phyloP scores from a whole-genome alignment of 2,888 invertebrate species.

The Thereva unica region DNA sequence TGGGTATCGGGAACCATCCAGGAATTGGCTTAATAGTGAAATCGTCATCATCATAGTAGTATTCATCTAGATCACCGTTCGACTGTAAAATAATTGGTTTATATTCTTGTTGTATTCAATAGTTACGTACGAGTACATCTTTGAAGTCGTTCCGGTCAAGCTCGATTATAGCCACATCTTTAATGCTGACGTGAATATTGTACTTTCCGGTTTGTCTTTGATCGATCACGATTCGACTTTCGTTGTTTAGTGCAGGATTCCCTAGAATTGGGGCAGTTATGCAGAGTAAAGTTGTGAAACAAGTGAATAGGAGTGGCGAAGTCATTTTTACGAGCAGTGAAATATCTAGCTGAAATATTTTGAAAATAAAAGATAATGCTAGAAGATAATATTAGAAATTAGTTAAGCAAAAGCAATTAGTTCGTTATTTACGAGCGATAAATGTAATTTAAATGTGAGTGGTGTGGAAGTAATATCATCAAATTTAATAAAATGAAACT shows the following conservation, averaged over 20 bases:
- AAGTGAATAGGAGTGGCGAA: not conserved
- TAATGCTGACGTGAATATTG: slow-evolving; percentile 78
- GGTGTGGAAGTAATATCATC: too few relatives aligned
- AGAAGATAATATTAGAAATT: too few relatives aligned
- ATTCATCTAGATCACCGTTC: slow-evolving; percentile 47
- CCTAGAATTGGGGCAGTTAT: slow-evolving; percentile 2
- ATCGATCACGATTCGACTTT: slow-evolving; percentile 60
- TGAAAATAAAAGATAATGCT: too few relatives aligned
- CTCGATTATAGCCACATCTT: slow-evolving; percentile 75
- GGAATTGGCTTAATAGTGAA: slow-evolving; percentile 53
- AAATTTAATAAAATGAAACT: too few relatives aligned
- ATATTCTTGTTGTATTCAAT: not conserved
- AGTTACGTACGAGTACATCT: slow-evolving; percentile 46
- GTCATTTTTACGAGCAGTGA: not conserved
- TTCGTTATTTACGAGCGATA: too few relatives aligned
- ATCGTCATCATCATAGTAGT: slow-evolving; percentile 56
- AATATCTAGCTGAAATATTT: too few relatives aligned
- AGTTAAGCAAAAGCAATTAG: too few relatives aligned
- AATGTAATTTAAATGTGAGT: too few relatives aligned
- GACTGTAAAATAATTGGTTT: slow-evolving; percentile 7
- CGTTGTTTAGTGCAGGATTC: slow-evolving; percentile 31
- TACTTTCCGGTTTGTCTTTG: slow-evolving; percentile 78
- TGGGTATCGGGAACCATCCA: slow-evolving; percentile 43
- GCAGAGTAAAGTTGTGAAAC: not conserved
- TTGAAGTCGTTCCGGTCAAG: slow-evolving; percentile 52